Evolutionary conservation across 2,797 vertebrate species (phyloP), one percentile per base, ranked within the genome.

Genomic region (Telmatherina bonti): DNA sequence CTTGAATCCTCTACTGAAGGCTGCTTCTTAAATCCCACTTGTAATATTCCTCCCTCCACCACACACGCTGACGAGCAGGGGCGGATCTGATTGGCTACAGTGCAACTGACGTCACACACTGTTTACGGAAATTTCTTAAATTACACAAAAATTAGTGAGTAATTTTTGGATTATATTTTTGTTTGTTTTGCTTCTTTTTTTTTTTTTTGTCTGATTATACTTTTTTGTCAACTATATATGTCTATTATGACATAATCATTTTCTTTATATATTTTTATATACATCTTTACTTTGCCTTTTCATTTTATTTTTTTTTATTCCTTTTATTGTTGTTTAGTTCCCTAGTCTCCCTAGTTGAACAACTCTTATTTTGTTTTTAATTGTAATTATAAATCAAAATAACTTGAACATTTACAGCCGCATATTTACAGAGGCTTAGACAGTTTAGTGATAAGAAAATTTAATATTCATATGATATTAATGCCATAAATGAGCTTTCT

Each of bases 41-140:
- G 27, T 85, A 62, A 59, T 76, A 67, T 74, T 76, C 88, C 86
- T 75, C 86, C 85, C 85, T 71, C 79, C 26, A 6, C 41, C 61
- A 7, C 52, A 5, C 52, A 5, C 58, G 63, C 60, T 60, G 2
- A 38, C 61, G 52, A n/a, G 36, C 1, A 60, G 29, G 1, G 5
- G 58, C 20, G 5, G 8, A 36, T 2, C 60, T 16, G 61, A 65
- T 92, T 88, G 89, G 91, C 63, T 67, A 74, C 51, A 35, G 22
- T 1, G 0, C 0, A 0, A 0, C 0, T 74, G 86, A 91, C 81
- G 90, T 87, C 76, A 85, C 69, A 13, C 1, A 31, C 12, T 65
- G 68, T 74, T 84, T 70, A 38, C 71, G 0, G 20, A 54, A 62
- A 31, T 64, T 29, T 36, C 52, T 47, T 52, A 58, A 58, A 16